Evolutionary conservation across 2,113 vertebrate species (phyloP).

Genomic region (Neotoma lepida): DNA sequence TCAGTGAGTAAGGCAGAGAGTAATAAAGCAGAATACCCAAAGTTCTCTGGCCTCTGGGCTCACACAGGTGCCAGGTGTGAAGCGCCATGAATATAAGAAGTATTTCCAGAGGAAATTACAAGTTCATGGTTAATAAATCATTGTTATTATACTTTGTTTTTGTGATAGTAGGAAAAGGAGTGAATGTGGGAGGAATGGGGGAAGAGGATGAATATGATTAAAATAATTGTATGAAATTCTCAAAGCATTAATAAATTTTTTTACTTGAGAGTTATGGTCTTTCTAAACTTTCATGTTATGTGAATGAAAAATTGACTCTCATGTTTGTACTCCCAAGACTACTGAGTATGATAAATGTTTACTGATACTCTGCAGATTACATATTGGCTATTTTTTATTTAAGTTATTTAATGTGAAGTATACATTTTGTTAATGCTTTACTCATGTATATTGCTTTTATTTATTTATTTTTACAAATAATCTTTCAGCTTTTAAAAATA

Average conservation of each 20-base stretch:
- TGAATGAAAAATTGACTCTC: not conserved
- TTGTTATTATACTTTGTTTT: no score
- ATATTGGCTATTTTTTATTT: not conserved
- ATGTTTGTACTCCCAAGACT: not conserved
- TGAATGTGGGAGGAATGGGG: not conserved
- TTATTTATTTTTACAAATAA: not conserved
- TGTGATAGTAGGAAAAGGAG: not conserved
- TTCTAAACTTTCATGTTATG: not conserved
- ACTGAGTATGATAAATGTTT: not conserved
- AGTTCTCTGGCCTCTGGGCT: not conserved
- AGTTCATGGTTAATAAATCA: no score
- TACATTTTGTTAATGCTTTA: not conserved
- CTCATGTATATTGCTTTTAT: not conserved
- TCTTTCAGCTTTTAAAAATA: not conserved
- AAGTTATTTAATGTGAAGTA: no score
- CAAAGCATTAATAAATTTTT: not conserved
- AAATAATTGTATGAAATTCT: not conserved
- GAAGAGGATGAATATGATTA: not conserved
- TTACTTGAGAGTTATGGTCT: not conserved
- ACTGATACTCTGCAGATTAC: not conserved
- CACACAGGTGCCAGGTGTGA: not conserved
- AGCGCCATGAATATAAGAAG: not conserved
- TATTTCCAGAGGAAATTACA: not conserved
- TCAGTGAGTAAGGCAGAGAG: not conserved
- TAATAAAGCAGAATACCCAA: not conserved